A percentile compares a stretch with the other conserved stretches of the same genome.
Evolutionary conservation across 2,888 invertebrate genomes (phyloP).

Genomic region (Volucella bombylans): DNA sequence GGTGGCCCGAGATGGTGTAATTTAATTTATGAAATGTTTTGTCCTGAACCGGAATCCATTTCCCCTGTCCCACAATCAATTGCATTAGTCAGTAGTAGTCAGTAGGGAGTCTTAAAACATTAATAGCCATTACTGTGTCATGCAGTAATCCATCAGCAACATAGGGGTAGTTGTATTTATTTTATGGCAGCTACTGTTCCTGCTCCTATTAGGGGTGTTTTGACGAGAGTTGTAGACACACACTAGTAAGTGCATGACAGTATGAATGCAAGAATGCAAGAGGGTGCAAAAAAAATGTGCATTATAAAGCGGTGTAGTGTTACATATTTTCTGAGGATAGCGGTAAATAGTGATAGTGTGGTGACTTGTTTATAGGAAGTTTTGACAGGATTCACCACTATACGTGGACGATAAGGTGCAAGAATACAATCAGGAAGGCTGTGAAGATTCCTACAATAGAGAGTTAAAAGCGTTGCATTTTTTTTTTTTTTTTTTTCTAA

Average conservation of each 20-base stretch:
- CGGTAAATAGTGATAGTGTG: too few species aligned
- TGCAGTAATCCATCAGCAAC: constrained; percentile 1
- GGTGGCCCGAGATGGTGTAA: too few species aligned
- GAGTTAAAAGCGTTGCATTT: too few species aligned
- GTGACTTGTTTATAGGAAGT: too few species aligned
- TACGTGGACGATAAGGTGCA: too few species aligned
- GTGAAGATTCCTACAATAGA: too few species aligned
- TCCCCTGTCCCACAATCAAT: constrained; percentile 2
- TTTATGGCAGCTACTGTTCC: not conserved
- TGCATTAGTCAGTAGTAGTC: not conserved
- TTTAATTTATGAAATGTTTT: not conserved
- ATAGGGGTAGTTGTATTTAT: constrained; percentile 2
- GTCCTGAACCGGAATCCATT: constrained; percentile 3
- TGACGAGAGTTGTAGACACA: not conserved
- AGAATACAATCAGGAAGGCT: too few species aligned
- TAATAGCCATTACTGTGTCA: not conserved
- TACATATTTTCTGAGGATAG: too few species aligned
- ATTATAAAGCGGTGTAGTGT: too few species aligned
- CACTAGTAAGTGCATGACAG: not conserved
- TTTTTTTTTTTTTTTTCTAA: too few species aligned
- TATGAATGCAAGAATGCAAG: not conserved
- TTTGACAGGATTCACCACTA: too few species aligned
- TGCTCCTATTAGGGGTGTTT: not conserved
- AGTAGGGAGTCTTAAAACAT: constrained; percentile 8
- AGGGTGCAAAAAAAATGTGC: too few species aligned